These are phyloP conservation scores for Euglossa dilemma DNA, from an alignment of 1,140 invertebrate genomes.

Conservation along the genomic window DNA sequence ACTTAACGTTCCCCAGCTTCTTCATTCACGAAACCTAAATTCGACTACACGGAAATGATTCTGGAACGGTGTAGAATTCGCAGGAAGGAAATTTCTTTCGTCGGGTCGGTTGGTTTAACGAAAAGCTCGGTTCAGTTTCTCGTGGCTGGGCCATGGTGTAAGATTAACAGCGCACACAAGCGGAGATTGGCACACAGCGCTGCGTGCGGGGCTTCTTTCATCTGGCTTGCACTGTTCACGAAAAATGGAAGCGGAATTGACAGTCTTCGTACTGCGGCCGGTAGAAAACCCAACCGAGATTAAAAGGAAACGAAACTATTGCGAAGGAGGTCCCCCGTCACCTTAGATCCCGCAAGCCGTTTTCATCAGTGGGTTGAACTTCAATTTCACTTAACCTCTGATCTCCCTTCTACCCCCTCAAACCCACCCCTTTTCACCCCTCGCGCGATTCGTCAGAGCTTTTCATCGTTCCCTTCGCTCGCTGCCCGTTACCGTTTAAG, in stretches of 20 bases:
- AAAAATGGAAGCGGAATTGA: conserved; percentile 38
- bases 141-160: not conserved
- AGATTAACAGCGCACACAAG: conserved; percentile 41
- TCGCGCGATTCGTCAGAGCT: not conserved
- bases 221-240: not conserved
- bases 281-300: conserved; percentile 40
- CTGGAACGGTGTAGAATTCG: not conserved
- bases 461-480: not conserved
- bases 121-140: conserved; percentile 24
- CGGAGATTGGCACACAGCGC: not conserved
- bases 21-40: too few species aligned
- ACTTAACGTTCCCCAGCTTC: too few species aligned
- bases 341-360: conserved; percentile 55
- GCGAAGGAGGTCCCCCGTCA: conserved; percentile 40
- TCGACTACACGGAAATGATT: conserved; percentile 17
- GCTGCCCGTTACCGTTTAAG: conserved; percentile 1
- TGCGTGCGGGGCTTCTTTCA: not conserved
- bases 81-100: not conserved
- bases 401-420: conserved; percentile 17
- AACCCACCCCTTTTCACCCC: not conserved
- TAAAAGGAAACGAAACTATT: conserved; percentile 63
- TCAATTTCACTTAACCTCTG: conserved; percentile 72
- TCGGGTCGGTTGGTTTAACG: not conserved
- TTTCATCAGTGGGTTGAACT: conserved; percentile 68
- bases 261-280: conserved; percentile 4